Evolutionary conservation across 2,797 vertebrate species (phyloP).

Genomic region (Echeneis naucrates): DNA sequence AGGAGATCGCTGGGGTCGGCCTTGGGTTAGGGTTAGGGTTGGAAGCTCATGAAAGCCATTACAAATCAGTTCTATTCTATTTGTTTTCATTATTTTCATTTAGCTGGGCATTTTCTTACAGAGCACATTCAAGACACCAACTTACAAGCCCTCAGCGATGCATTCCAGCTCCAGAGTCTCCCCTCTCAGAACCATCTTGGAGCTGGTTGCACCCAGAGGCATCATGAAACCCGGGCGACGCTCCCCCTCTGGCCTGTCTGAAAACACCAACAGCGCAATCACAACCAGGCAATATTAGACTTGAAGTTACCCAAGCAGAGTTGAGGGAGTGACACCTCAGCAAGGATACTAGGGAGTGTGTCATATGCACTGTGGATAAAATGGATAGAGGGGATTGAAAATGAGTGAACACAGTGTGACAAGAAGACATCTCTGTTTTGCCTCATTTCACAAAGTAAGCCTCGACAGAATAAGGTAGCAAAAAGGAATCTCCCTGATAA

Average conservation of each 20-base stretch:
- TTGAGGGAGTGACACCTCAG: slow-evolving; percentile 6
- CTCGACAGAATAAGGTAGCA: slow-evolving; percentile 3
- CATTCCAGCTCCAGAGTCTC: slow-evolving; percentile 93
- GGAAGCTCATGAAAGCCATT: slow-evolving; percentile 17
- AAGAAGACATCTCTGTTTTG: background rate
- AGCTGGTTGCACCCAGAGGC: slow-evolving; percentile 88
- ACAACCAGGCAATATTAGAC: slow-evolving; percentile 8
- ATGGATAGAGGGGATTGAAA: slow-evolving; percentile 11
- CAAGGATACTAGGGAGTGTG: slow-evolving; percentile 10
- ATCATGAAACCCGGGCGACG: slow-evolving; percentile 89
- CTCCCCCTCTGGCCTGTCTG: slow-evolving; percentile 89
- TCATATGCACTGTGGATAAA: slow-evolving; percentile 9
- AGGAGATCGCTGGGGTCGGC: slow-evolving; percentile 92
- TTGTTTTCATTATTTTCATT: too few species aligned
- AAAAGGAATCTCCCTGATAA: slow-evolving; percentile 8
- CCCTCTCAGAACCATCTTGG: slow-evolving; percentile 91
- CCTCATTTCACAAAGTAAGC: background rate
- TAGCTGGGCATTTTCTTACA: background rate
- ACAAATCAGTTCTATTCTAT: background rate
- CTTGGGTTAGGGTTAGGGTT: too few species aligned
- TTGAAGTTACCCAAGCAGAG: slow-evolving; percentile 6
- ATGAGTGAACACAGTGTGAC: slow-evolving; percentile 15
- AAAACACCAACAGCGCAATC: slow-evolving; percentile 52
- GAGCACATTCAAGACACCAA: slow-evolving; percentile 37
- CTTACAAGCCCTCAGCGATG: slow-evolving; percentile 97